Conservation (phyloP, 2,888 invertebrate genomes). For the Luperina testacea region DNA sequence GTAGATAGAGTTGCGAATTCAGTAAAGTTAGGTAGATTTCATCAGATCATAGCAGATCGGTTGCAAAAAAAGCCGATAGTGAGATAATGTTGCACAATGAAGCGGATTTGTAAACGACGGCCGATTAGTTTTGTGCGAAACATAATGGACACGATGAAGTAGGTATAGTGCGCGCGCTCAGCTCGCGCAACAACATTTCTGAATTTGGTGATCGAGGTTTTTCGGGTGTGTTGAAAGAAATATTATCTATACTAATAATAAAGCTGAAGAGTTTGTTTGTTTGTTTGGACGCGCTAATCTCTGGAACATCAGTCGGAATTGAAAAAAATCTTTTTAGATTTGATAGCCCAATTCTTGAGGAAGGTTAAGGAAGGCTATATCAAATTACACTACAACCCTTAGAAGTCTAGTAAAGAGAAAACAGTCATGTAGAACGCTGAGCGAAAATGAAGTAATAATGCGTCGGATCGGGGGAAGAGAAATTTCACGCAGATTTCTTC, state of each 20-base stretch:
- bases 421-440: not conserved
- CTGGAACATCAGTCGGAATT: no score
- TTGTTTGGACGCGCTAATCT: not conserved
- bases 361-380: not conserved
- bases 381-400: not conserved
- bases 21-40: constrained; percentile 27
- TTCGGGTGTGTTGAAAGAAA: not conserved
- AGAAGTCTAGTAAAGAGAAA: not conserved
- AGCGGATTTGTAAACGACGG: constrained; percentile 36
- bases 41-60: constrained; percentile 48
- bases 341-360: no score
- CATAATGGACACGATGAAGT: not conserved
- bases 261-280: not conserved
- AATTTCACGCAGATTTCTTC: not conserved
- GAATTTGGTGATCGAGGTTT: constrained; percentile 3
- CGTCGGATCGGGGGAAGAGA: not conserved
- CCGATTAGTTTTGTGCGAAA: constrained; percentile 17
- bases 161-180: not conserved
- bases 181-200: not conserved
- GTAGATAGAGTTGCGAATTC: constrained; percentile 41
- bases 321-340: not conserved
- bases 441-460: not conserved
- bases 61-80: constrained; percentile 62
- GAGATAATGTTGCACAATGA: constrained; percentile 52
- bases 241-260: not conserved